Conservation (phyloP, 2,113 vertebrate genomes). For the Bos javanicus region DNA sequence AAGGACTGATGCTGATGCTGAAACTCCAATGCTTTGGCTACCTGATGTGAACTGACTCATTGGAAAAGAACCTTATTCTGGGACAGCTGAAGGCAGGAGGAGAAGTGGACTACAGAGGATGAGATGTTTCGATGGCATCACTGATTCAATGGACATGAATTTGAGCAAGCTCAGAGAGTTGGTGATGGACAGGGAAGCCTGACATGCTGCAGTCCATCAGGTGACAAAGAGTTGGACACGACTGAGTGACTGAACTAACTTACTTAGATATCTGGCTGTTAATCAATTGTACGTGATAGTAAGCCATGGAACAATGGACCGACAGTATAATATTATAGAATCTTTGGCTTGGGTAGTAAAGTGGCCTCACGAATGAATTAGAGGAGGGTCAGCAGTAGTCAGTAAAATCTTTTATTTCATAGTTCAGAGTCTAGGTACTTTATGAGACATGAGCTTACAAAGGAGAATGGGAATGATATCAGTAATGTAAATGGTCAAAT, state of each 20-base stretch:
- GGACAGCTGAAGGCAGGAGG: not conserved
- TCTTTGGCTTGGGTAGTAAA: not conserved
- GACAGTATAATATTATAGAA: not conserved
- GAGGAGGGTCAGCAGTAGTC: not conserved
- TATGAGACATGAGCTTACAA: not conserved
- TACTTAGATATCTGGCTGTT: not conserved
- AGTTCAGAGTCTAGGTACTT: not conserved
- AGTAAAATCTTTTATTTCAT: not conserved
- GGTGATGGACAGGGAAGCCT: not conserved
- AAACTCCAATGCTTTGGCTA: not conserved
- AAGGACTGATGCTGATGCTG: not conserved
- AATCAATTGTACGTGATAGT: not conserved
- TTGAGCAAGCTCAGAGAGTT: not conserved
- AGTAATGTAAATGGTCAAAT: not conserved
- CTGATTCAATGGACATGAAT: not conserved
- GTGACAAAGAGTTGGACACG: not conserved
- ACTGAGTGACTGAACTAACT: not conserved
- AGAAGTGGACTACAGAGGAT: not conserved
- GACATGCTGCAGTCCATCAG: not conserved
- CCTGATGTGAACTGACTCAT: not conserved
- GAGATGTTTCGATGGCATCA: not conserved
- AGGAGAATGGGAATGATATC: not conserved
- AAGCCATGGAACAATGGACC: not conserved
- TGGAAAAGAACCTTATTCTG: not conserved
- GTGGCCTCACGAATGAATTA: not conserved